Conservation (phyloP, 2,888 invertebrate species). For the Amiota mariae region DNA sequence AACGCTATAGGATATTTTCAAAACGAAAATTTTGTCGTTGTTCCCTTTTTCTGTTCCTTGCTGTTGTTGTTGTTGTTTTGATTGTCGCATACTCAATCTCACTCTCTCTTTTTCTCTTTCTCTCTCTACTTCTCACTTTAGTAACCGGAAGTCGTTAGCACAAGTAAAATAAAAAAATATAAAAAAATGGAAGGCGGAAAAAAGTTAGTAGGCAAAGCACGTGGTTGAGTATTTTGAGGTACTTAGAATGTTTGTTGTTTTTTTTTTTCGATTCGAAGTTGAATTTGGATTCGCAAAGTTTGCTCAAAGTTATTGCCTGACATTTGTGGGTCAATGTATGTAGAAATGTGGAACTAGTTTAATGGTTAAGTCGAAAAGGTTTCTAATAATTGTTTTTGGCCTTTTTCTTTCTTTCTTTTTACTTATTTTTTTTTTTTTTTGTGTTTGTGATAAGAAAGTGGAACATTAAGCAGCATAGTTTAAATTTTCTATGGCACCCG, state of each 20-base stretch:
- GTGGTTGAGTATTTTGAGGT: too few species aligned
- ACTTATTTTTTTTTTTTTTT: too few species aligned
- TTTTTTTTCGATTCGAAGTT: neutral
- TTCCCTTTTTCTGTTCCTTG: neutral
- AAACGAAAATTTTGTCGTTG: neutral
- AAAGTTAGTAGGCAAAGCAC: neutral
- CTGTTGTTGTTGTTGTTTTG: slow-evolving; percentile 11
- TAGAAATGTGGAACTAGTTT: slow-evolving; percentile 10
- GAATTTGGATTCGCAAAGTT: neutral
- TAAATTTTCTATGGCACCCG: too few species aligned
- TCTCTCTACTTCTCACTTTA: slow-evolving; percentile 17
- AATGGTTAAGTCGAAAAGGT: slow-evolving; percentile 3
- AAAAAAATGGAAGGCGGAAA: neutral
- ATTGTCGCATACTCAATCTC: neutral
- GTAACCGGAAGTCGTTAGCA: slow-evolving; percentile 26
- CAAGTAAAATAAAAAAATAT: neutral
- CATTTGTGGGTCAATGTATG: slow-evolving; percentile 25
- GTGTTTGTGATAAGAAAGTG: neutral
- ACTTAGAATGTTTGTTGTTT: too few species aligned
- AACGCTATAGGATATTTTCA: slow-evolving; percentile 19
- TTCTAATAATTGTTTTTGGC: neutral
- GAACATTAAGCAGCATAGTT: too few species aligned
- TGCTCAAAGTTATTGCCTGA: slow-evolving; percentile 13
- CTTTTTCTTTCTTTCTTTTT: neutral
- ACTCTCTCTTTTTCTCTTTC: neutral